Conservation (phyloP, 2,797 vertebrate genomes). For the Sebastes iracundus region DNA sequence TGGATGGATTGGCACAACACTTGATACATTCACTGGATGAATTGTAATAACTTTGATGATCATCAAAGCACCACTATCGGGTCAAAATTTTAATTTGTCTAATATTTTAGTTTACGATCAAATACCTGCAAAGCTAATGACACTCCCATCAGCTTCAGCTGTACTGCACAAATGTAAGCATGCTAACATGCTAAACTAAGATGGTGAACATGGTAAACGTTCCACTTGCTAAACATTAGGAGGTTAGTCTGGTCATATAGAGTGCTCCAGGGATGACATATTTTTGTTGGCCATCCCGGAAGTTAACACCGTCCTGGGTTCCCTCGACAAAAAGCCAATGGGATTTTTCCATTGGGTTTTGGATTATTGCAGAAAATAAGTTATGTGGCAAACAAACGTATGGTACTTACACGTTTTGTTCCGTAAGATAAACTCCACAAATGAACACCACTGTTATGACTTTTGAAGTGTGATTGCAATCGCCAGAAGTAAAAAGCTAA, state of each 20-base stretch:
- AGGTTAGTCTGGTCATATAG: neutral
- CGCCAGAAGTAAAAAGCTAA: no score
- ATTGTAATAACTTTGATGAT: neutral
- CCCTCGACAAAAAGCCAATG: no score
- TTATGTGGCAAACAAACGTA: no score
- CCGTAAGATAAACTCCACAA: no score
- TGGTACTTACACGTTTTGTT: no score
- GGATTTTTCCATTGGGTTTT: no score
- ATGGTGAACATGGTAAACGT: neutral
- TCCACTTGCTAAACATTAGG: neutral
- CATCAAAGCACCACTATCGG: neutral
- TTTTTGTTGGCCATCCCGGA: no score
- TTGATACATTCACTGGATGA: neutral
- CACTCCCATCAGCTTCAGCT: neutral
- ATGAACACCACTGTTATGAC: no score
- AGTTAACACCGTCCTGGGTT: no score
- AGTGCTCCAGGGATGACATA: no score
- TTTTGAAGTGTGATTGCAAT: no score
- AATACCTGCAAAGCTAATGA: neutral
- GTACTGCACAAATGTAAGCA: neutral
- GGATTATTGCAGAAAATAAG: no score
- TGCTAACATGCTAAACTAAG: neutral
- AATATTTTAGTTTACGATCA: neutral
- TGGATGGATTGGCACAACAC: neutral
- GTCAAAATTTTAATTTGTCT: neutral